Evolutionary conservation across 1,140 invertebrate genomes (phyloP), one percentile per base, ranked within the genome.

Genomic region (Dendrolimus punctatus): DNA sequence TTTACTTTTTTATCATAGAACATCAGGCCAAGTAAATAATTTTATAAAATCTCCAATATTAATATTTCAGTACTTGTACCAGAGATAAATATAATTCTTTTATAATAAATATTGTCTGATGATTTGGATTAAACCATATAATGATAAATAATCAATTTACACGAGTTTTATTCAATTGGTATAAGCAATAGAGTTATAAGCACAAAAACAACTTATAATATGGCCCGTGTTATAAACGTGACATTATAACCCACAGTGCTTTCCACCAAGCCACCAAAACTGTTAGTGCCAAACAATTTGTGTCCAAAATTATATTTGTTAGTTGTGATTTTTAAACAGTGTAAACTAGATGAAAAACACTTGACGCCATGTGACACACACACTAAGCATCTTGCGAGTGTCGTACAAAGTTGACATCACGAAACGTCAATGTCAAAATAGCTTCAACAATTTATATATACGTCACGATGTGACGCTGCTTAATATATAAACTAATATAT

Each of bases 41-140:
- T 23, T 23, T 23, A 23, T 23, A 23, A 23, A 23, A 23, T 23
- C 23, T 23, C 23, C 23, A 23, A 23, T 23, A 23, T 23, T 23
- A 23, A 58, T 71, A 71, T 53, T 61, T 57, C 55, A 68, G 51
- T 62, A 65, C 53, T 68, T 71, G 69, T 71, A 71, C 69, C 66
- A 59, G 61, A 62, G 53, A 61, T 71, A 59, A 58, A 68, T 61
- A 64, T 60, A 58, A 65, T 68, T 60, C 62, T 53, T 53, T 57
- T 10, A 23, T 23, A 23, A 23, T 23, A 23, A 46, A 72, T 73
- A 76, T 70, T 73, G 71, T 74, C 67, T 58, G 62, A 59, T 45
- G 58, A 52, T 60, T 46, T 56, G 49, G 49, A 57, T 40, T 57
- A 46, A 40, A 39, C 45, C 49, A 56, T 48, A 2, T 23, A 23